phyloP scores from a whole-genome alignment of 2,797 vertebrate species.

The Pyrocephalus nanus region DNA sequence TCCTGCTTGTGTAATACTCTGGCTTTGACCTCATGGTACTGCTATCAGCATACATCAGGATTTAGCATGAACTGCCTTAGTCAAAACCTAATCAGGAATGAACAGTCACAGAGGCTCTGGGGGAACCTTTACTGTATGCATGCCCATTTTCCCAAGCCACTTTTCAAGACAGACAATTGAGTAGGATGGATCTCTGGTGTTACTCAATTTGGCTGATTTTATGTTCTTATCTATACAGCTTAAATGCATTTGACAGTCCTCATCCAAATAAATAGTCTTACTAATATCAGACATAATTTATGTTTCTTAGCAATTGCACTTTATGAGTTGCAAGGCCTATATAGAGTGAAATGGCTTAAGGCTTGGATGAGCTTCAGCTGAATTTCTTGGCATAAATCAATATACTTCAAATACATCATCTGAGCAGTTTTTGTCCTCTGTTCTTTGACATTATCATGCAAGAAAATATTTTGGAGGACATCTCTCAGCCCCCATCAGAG shows the following conservation, averaged over 20 bases:
- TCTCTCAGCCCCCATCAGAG: neutral
- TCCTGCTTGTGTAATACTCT: neutral
- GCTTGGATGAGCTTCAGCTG: neutral
- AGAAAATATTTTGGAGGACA: neutral
- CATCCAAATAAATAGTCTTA: neutral
- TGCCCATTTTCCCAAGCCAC: neutral
- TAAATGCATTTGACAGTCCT: neutral
- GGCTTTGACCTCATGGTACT: neutral
- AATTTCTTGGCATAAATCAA: neutral
- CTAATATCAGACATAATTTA: neutral
- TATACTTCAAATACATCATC: neutral
- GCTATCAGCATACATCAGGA: neutral
- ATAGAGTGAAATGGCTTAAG: neutral
- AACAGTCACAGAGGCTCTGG: neutral
- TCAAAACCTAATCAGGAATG: neutral
- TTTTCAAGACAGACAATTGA: neutral
- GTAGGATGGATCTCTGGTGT: neutral
- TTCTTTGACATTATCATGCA: neutral
- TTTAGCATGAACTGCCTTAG: neutral
- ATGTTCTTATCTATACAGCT: neutral
- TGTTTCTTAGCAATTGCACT: neutral
- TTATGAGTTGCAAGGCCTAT: neutral
- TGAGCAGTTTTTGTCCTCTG: neutral
- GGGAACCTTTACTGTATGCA: fast-evolving
- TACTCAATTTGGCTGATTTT: neutral